Evolutionary conservation across 35 echinoderm and acorn worm species (phyloP).

Genomic region (Hemicentrotus pulcherrimus): DNA sequence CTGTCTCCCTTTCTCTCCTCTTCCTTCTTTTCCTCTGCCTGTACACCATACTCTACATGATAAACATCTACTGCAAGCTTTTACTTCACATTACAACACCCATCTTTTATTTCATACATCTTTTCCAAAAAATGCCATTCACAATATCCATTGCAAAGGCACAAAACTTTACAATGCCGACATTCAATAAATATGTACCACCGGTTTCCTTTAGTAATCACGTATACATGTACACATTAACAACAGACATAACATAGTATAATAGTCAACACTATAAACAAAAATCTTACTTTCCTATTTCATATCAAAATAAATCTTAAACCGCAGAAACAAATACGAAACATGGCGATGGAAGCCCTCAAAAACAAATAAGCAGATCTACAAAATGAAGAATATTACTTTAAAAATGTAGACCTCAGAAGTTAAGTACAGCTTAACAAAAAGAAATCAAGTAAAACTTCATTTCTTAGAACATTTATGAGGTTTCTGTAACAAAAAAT

Average conservation of each 20-base stretch:
- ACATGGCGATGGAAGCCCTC: slow-evolving; percentile 35
- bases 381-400: neutral
- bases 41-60: neutral
- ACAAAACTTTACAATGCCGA: neutral
- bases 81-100: neutral
- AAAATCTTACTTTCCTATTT: neutral
- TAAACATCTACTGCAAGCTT: neutral
- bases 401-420: neutral
- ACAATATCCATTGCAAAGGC: neutral
- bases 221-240: neutral
- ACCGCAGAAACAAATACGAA: neutral
- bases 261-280: neutral
- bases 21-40: neutral
- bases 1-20: neutral
- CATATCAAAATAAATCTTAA: slow-evolving; percentile 28
- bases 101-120: neutral
- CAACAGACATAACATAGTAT: neutral
- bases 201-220: neutral
- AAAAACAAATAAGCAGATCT: slow-evolving; percentile 37
- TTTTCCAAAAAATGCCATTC: neutral
- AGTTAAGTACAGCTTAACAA: neutral
- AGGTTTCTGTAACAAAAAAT: neutral
- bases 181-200: slow-evolving; percentile 13
- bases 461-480: neutral
- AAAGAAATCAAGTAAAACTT: neutral